Evolutionary conservation across 2,888 invertebrate genomes (phyloP), one percentile per base, ranked within the genome.

Genomic region (Drosophila prostipennis): DNA sequence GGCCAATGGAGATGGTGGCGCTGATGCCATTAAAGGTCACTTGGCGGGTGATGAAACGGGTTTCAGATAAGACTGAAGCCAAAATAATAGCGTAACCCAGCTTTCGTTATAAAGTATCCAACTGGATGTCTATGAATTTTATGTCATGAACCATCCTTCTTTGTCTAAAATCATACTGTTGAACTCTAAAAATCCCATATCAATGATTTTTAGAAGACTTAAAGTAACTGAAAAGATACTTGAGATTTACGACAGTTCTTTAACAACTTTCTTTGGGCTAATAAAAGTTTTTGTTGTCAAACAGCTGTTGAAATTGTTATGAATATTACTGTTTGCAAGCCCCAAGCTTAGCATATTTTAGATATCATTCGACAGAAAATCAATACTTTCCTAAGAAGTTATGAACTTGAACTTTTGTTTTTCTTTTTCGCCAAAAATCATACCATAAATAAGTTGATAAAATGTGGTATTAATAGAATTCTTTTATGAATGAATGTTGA

Each of bases 1-100:
- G 39, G 54, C 54, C 39, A 19, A 19, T n/a, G 57, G 57, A 32
- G 37, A 19, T 69, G 59, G 11, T 36, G 42, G 40, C 37, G 26
- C 39, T 13, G 32, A 53, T 59, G 65, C 67, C 68, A 52, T 68
- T 77, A 84, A 75, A 84, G 81, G 84, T 83, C 80, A 77, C 69
- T 53, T 40, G 56, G 39, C 54, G 57, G 73, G 52, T 49, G 37
- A 40, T 19, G 55, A 26, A 65, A 49, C 40, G 32, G 26, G 34
- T 36, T 48, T 36, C 37, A 37, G 58, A 57, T 57, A n/a, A 29
- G 39, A 57, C 39, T 57, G 26, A 39, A n/a, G 11, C 16, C 23
- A 5, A 56, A 57, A 56, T 57, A 14, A 13, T 10, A 2, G 36
- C 14, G 10, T 10, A 56, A 7, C n/a, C 7, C 7, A 26, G 45